A percentile compares a stretch with the other conserved stretches of the same genome.
Conservation (phyloP, 2,113 vertebrate species). For the Istiophorus platypterus region DNA sequence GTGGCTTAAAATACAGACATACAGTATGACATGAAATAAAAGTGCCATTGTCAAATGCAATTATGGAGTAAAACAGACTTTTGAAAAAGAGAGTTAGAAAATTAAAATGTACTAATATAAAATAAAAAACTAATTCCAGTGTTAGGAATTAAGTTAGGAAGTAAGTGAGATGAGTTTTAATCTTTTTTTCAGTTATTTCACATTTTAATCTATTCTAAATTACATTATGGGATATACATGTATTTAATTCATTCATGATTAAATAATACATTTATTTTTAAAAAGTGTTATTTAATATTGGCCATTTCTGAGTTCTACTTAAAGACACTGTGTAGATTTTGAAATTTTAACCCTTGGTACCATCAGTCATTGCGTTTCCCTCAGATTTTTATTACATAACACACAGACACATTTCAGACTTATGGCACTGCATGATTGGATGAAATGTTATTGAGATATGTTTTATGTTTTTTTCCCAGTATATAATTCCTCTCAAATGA, state of each 20-base stretch:
- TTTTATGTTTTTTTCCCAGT: constrained; percentile 6
- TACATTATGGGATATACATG: background rate
- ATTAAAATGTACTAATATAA: too few species aligned
- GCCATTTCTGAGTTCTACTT: background rate
- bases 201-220: background rate
- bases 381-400: constrained; percentile 24
- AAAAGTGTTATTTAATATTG: background rate
- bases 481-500: constrained; percentile 32
- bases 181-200: background rate
- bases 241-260: background rate
- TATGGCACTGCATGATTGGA: constrained; percentile 45
- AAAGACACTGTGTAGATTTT: background rate
- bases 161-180: background rate
- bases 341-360: background rate
- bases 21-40: too few species aligned
- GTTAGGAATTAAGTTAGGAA: background rate
- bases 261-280: background rate
- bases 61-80: too few species aligned
- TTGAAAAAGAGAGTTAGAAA: too few species aligned
- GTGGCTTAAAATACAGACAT: background rate
- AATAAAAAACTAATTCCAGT: background rate
- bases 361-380: background rate
- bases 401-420: constrained; percentile 5
- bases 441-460: constrained; percentile 31
- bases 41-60: background rate